A percentile compares a stretch with the other conserved stretches of the same genome.
phyloP scores from a whole-genome alignment of 2,888 invertebrate genomes.

The Macropis europaea region DNA sequence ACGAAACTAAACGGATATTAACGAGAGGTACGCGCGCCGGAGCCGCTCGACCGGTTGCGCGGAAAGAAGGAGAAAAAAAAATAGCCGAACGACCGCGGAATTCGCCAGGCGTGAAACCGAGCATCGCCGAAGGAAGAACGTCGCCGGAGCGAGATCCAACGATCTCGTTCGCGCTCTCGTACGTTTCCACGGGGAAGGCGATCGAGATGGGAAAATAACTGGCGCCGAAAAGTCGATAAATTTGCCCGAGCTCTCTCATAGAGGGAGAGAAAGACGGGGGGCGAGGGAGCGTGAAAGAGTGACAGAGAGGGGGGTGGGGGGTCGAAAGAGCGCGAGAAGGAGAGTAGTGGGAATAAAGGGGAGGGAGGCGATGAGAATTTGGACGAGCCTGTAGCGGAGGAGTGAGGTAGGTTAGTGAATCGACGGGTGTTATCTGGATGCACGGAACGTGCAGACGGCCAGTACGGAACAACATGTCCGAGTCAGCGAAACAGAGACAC shows the following conservation, averaged over 20 bases:
- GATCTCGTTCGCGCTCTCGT: neutral
- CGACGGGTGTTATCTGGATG: constrained; percentile 74
- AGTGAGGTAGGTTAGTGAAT: constrained; percentile 78
- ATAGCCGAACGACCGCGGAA: neutral
- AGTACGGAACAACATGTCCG: constrained; percentile 74
- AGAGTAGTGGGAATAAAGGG: neutral
- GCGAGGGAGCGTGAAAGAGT: too few species aligned
- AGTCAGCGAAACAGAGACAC: constrained; percentile 70
- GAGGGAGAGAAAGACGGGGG: too few species aligned
- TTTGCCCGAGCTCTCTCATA: too few species aligned
- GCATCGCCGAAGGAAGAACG: neutral
- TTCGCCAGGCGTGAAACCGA: constrained; percentile 13
- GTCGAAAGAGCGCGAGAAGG: too few species aligned
- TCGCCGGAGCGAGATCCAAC: neutral
- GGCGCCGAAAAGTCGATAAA: too few species aligned
- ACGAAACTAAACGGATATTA: neutral
- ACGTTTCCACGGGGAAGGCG: neutral
- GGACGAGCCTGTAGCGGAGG: constrained; percentile 66
- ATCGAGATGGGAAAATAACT: neutral
- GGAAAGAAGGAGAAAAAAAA: neutral
- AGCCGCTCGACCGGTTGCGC: constrained; percentile 5
- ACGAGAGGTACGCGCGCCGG: too few species aligned
- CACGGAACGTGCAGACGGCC: constrained; percentile 71
- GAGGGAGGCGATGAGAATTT: constrained; percentile 52
- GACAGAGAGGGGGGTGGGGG: too few species aligned